Base-by-base conservation (phyloP, 2,113 vertebrate species). In the Nerophis ophidion region DNA sequence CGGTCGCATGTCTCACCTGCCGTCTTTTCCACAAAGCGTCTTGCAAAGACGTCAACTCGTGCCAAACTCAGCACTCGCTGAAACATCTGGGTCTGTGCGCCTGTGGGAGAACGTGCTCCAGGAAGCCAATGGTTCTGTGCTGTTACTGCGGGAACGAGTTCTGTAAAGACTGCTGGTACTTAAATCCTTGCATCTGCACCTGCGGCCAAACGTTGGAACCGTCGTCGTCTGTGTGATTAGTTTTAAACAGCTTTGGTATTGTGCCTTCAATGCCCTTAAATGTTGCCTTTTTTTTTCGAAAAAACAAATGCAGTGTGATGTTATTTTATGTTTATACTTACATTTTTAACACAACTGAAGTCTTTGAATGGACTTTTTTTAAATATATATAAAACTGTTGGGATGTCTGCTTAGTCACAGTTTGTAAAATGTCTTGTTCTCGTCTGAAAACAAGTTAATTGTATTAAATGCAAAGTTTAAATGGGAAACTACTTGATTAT, bases 161-260 rank as follows among this genome's bases (percentile, higher is more conserved):
- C 10, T 91, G 89, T 26, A 67, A 4, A 1, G 2, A 5, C 0
- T 91, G 90, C 9, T 91, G 83, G 88, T 89, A 72, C 54, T 68
- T 70, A 52, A 59, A 0, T 9, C 81, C 86, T 0, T 0, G 88
- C 0, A 0, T 0, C 0, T 91, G 90, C 62, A 8, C 0, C 12
- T 91, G 90, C 0, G 87, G 89, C 48, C 72, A 75, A 53, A 68
- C 69, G 0, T 79, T 88, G 26, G 70, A 82, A 64, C 46, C 60
- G 57, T 79, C 72, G 0, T 75, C 84, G 0, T 44, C 80, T 5
- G 83, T 87, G 48, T 89, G 66, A 86, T n/a, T 1, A 7, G 11
- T 7, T 2, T 6, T 61, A 51, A 57, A 67, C 52, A 45, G 11
- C 26, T 14, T 8, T 14, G 10, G 34, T 45, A 36, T 57, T 40